Percentiles rank a stretch among this genome's conserved stretches.
Conservation (phyloP, 2,113 vertebrate species). For the Dipodomys spectabilis region DNA sequence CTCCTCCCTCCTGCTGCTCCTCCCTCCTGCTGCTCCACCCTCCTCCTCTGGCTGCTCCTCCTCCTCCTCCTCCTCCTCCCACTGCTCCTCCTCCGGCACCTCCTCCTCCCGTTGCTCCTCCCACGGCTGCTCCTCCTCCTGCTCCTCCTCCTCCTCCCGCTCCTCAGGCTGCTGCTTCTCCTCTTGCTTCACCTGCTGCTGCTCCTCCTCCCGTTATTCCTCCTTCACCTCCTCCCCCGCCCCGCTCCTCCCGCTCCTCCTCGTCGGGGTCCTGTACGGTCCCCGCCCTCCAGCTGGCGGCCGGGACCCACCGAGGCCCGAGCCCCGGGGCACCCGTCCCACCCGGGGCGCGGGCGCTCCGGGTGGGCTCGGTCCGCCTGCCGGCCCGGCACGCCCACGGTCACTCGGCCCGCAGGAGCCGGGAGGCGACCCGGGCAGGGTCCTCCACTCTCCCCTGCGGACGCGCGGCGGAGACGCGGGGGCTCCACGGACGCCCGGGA, state of each 20-base stretch:
- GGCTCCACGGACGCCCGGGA: no score
- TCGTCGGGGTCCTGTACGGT: no score
- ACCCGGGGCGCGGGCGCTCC: background rate
- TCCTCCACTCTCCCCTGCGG: background rate
- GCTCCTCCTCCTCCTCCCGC: no score
- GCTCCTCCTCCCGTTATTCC: background rate
- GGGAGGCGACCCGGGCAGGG: background rate
- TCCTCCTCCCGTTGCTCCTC: no score
- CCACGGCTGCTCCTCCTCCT: no score
- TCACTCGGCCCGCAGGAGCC: background rate
- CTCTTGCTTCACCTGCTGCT: no score
- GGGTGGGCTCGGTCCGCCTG: background rate
- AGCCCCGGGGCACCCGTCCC: background rate
- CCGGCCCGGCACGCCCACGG: background rate
- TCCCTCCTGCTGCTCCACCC: no score
- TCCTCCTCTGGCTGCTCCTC: no score
- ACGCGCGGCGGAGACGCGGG: background rate
- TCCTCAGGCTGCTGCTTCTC: no score
- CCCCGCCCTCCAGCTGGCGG: background rate
- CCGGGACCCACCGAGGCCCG: background rate
- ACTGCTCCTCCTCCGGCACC: no score
- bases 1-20: no score
- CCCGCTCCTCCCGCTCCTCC: background rate
- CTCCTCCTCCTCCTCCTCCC: no score
- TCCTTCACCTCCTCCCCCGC: conserved; percentile 62